A percentile compares a stretch with the other conserved stretches of the same genome.
phyloP scores from a whole-genome alignment of 2,888 invertebrate species.

The Iphiclides podalirius region DNA sequence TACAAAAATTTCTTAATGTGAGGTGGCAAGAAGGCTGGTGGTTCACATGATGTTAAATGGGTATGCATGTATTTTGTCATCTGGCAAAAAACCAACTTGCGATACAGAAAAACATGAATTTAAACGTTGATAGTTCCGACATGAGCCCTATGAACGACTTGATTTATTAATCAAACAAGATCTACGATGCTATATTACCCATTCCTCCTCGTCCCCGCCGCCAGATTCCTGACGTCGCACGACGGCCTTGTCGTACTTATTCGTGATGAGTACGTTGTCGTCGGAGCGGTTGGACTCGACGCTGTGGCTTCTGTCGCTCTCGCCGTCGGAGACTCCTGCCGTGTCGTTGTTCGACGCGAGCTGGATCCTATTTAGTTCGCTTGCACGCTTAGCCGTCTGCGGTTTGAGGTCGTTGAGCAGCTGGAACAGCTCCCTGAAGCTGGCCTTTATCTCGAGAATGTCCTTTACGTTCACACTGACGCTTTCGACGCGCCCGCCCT shows the following conservation, averaged over 20 bases:
- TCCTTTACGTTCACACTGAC: constrained; percentile 37
- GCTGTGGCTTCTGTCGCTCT: constrained; percentile 31
- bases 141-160: too few relatives aligned
- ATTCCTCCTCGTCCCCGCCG: constrained; percentile 29
- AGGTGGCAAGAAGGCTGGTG: too few relatives aligned
- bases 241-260: constrained; percentile 34
- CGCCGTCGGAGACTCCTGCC: constrained; percentile 28
- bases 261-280: constrained; percentile 39
- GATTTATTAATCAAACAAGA: too few relatives aligned
- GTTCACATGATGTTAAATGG: too few relatives aligned
- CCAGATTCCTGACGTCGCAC: constrained; percentile 1
- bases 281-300: constrained; percentile 38
- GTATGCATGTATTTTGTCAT: too few relatives aligned
- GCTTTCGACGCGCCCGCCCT: constrained; percentile 27
- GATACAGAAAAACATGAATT: too few relatives aligned
- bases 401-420: constrained; percentile 44
- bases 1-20: too few relatives aligned
- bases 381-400: constrained; percentile 24
- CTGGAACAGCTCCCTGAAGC: constrained; percentile 43
- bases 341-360: constrained; percentile 31
- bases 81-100: too few relatives aligned
- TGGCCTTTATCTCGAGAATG: constrained; percentile 42
- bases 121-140: too few relatives aligned
- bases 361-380: constrained; percentile 33
- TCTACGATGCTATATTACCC: too few relatives aligned